Evolutionary conservation across 64 coral and sea anemone genomes (phyloP).

Genomic region (Porites australiensis): DNA sequence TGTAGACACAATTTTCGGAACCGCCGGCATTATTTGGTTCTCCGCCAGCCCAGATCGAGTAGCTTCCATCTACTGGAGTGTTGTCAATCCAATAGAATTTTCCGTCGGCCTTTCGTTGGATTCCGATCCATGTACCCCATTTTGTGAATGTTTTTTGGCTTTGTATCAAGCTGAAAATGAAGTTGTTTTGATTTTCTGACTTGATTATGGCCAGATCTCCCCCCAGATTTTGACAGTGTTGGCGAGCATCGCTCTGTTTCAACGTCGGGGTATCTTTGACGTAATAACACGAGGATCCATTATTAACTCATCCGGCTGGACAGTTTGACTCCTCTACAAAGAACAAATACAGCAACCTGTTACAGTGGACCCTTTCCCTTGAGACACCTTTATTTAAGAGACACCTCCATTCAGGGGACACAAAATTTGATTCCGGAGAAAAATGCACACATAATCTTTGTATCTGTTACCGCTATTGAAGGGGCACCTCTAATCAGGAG

Average conservation of each 20-base stretch:
- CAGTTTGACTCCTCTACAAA: neutral
- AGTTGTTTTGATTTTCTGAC: neutral
- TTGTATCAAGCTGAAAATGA: neutral
- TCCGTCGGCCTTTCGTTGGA: neutral
- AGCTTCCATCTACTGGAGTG: neutral
- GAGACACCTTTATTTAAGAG: no score
- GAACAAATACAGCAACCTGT: no score
- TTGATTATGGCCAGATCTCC: neutral
- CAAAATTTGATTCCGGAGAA: no score
- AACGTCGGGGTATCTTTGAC: neutral
- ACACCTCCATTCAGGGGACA: no score
- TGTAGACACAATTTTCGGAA: neutral
- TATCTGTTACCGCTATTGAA: no score
- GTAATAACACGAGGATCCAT: neutral
- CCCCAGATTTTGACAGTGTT: neutral
- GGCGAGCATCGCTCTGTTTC: neutral
- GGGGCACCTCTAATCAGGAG: no score
- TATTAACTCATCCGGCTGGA: no score
- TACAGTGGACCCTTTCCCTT: no score
- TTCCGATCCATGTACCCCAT: neutral
- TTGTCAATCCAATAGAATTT: conserved; percentile 6
- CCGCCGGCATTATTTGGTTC: neutral
- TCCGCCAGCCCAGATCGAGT: neutral
- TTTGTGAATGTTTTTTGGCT: neutral
- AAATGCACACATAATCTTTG: no score